phyloP scores from a whole-genome alignment of 2,113 vertebrate species.

The Petroica traversi region DNA sequence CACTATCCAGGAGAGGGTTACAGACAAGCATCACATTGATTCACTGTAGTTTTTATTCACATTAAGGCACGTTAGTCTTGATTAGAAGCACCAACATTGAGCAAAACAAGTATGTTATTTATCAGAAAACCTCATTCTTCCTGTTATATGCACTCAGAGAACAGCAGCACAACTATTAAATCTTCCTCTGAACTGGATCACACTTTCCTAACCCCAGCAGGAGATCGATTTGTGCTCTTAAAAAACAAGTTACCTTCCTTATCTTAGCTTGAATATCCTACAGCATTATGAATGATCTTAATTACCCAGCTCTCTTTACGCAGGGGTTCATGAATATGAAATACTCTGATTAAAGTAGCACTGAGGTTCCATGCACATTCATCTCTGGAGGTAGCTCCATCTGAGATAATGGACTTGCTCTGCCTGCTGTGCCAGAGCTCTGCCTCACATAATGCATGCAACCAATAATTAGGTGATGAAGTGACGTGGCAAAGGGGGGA shows the following conservation, averaged over 20 bases:
- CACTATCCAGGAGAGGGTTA: neutral
- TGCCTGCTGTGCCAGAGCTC: no score
- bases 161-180: neutral
- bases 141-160: neutral
- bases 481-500: neutral
- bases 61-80: neutral
- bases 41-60: neutral
- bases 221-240: neutral
- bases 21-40: neutral
- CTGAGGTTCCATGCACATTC: neutral
- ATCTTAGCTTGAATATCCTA: neutral
- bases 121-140: neutral
- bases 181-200: neutral
- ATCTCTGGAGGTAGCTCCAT: neutral
- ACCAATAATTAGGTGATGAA: neutral
- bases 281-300: neutral
- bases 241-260: neutral
- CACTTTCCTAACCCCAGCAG: neutral
- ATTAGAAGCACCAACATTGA: neutral
- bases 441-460: neutral
- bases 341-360: neutral
- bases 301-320: slow-evolving; percentile 5
- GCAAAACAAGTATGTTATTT: neutral
- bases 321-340: slow-evolving; percentile 11
- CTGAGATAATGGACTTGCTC: neutral